These are phyloP conservation scores for Pongo abelii DNA, from an alignment of 2,113 vertebrate species.

Conservation along the genomic window DNA sequence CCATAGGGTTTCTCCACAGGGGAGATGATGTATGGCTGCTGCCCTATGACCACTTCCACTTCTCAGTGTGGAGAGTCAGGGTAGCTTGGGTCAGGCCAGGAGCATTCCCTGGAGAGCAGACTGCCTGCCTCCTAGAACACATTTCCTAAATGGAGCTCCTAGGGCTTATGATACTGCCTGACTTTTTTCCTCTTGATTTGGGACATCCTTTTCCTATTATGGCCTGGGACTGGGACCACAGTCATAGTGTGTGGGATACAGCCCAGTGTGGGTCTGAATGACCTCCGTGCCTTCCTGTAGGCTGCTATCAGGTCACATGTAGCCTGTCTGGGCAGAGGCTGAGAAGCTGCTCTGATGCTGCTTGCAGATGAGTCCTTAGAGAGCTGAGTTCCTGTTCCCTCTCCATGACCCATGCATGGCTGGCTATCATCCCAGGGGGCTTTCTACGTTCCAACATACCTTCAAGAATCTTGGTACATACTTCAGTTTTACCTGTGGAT, in stretches of 20 bases:
- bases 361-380: background rate
- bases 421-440: background rate
- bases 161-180: background rate
- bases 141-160: background rate
- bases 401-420: too few species aligned
- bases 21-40: background rate
- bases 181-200: background rate
- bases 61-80: background rate
- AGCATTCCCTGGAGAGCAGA: background rate
- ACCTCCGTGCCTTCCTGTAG: background rate
- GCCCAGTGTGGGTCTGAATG: background rate
- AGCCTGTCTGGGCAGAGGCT: background rate
- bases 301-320: background rate
- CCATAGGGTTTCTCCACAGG: background rate
- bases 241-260: background rate
- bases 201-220: background rate
- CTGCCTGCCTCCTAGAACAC: too few species aligned
- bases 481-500: background rate
- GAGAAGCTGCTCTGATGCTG: background rate
- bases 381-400: fast-evolving
- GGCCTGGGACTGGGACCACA: background rate
- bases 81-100: background rate
- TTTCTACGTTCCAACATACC: background rate
- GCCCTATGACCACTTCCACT: background rate
- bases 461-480: background rate